A percentile compares a stretch with the other conserved stretches of the same genome.
These are phyloP conservation scores for Hypsibius dujardini DNA, from an alignment of 1,140 invertebrate species.

Conservation along the genomic window DNA sequence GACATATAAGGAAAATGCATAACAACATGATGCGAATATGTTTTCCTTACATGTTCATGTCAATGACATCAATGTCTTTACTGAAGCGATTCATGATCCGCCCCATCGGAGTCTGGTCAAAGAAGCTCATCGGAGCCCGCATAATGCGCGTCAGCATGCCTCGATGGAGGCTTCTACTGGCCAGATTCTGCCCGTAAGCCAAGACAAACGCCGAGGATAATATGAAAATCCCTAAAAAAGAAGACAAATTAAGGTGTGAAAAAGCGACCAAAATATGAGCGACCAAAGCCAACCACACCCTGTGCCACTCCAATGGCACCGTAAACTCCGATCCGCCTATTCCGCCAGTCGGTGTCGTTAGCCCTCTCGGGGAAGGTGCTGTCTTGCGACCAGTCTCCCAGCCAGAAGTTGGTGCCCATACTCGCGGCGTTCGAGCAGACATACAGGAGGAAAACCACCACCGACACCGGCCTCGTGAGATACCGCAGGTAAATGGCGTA, in stretches of 20 bases:
- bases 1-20: no score
- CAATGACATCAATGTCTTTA: slow-evolving; percentile 40
- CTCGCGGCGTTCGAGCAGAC: background rate
- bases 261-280: background rate
- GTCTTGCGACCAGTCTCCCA: slow-evolving; percentile 17
- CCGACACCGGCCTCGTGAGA: background rate
- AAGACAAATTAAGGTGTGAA: background rate
- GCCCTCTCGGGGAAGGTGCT: background rate
- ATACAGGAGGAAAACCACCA: background rate
- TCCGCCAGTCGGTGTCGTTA: slow-evolving; percentile 14
- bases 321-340: background rate
- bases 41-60: no score
- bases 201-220: slow-evolving; percentile 21
- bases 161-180: slow-evolving; percentile 53
- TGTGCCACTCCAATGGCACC: slow-evolving; percentile 1
- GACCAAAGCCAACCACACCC: background rate
- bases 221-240: slow-evolving; percentile 13
- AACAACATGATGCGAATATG: no score
- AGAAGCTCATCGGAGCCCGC: slow-evolving; percentile 45
- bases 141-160: slow-evolving; percentile 54
- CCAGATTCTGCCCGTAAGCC: slow-evolving; percentile 44
- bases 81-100: slow-evolving; percentile 57
- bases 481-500: slow-evolving; percentile 18
- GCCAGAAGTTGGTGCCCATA: slow-evolving; percentile 18
- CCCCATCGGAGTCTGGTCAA: slow-evolving; percentile 46